Evolutionary conservation across 2,797 vertebrate genomes (phyloP).

Genomic region (Anabas testudineus): DNA sequence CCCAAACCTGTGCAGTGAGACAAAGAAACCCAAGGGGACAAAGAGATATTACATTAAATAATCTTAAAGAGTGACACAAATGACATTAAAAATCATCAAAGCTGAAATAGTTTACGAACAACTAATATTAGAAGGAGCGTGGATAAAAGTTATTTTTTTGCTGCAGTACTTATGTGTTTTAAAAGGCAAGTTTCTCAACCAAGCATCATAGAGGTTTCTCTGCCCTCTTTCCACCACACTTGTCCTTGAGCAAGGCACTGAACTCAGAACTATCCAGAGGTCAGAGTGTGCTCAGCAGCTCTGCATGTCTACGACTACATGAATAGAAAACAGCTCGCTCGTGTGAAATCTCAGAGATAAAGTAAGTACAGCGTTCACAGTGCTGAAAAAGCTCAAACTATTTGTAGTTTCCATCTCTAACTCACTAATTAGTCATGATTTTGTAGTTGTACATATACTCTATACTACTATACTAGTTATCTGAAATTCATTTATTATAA

Average conservation of each 20-base stretch:
- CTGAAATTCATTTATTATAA: not conserved
- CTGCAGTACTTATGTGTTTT: conserved; percentile 28
- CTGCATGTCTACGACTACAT: not conserved
- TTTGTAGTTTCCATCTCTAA: not conserved
- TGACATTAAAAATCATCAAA: conserved; percentile 58
- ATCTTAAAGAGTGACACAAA: conserved; percentile 51
- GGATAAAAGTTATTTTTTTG: conserved; percentile 6
- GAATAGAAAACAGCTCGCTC: not conserved
- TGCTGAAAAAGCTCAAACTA: not conserved
- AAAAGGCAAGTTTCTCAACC: conserved; percentile 43
- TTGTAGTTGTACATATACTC: no score
- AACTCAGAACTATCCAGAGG: conserved; percentile 48
- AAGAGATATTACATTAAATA: conserved; percentile 50
- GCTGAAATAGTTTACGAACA: conserved; percentile 9
- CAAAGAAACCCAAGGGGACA: conserved; percentile 57
- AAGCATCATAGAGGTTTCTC: conserved; percentile 42
- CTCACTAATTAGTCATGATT: no score
- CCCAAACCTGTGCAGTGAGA: conserved; percentile 47
- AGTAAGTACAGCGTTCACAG: not conserved
- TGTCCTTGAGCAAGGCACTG: conserved; percentile 59
- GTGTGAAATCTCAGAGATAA: not conserved
- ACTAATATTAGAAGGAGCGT: conserved; percentile 33
- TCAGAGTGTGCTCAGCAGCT: conserved; percentile 9
- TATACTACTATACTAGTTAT: no score
- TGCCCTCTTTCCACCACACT: conserved; percentile 33